Evolutionary conservation across 2,113 vertebrate species (phyloP), one percentile per base, ranked within the genome.

Genomic region (Dinomys branickii): DNA sequence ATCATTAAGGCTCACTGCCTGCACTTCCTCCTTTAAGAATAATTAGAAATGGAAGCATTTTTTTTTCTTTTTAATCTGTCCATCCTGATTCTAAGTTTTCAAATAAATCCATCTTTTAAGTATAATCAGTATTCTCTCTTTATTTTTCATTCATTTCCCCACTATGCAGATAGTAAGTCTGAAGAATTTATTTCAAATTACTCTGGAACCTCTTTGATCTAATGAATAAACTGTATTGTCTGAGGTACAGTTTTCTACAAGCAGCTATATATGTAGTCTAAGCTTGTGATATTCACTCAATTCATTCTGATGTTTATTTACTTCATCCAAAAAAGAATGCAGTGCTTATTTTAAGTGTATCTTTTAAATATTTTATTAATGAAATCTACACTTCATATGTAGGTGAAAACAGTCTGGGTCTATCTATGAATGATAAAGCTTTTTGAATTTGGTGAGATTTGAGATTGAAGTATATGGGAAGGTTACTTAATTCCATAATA

Each of bases 1-100:
- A 78, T 69, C 67, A 86, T 83, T 52, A 94, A 93, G 16, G n/a
- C 8, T 22, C 33, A 95, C 1, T 86, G 16, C 41, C 17, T 38
- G 47, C 17, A 7, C 26, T 86, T 86, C 28, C 28, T n/a, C 50
- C 35, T 83, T n/a, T 13, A 44, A 71, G n/a, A 38, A 26, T 26
- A 95, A 52, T 85, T 86, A 44, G 38, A 90, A 65, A 85, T 13
- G 1, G 52, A 88, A 88, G 10, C 7, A 63, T 96, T 91, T 85
- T 94, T 67, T 77, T 54, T 16, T 85, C 90, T 94, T 94, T 90
- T 94, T 91, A 56, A 86, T n/a, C 33, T 83, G 24, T 35, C 35
- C 56, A 88, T 22, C 22, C 7, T 71, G 28, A 13, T 85, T 85
- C 19, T 80, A 67, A 87, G 10, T 75, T 90, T 41, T 90, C 90